Percentiles rank a stretch among this genome's conserved stretches.
phyloP scores from a whole-genome alignment of 2,797 vertebrate species.

The Enoplosus armatus region DNA sequence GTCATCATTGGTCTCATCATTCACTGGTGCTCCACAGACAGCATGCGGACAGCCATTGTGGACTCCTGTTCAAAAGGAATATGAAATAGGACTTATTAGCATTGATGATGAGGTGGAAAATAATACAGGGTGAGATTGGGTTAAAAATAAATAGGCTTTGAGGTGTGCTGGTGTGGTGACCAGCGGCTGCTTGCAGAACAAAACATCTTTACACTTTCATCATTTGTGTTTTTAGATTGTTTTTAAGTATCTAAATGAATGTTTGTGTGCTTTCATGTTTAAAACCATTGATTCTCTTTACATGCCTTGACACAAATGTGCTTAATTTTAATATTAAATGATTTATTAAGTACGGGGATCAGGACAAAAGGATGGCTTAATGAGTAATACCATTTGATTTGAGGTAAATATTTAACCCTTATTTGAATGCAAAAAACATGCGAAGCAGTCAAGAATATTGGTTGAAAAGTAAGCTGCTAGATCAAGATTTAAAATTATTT shows the following conservation, averaged over 20 bases:
- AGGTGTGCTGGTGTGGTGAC: too few relatives aligned
- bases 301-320: not conserved
- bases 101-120: not conserved
- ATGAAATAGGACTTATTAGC: not conserved
- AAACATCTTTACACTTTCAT: not conserved
- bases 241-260: not conserved
- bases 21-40: slow-evolving; percentile 30
- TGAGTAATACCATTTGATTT: not conserved
- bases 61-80: slow-evolving; percentile 59
- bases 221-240: not conserved
- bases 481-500: not conserved
- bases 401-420: not conserved
- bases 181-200: not conserved
- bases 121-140: not conserved
- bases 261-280: not conserved
- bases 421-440: not conserved
- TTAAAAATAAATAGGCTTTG: not conserved
- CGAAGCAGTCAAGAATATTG: too few relatives aligned
- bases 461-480: not conserved
- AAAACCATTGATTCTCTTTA: not conserved
- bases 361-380: not conserved
- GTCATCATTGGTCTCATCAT: slow-evolving; percentile 47
- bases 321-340: not conserved
- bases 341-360: too few relatives aligned
- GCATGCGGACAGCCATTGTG: slow-evolving; percentile 17